Percentiles rank a stretch among this genome's conserved stretches.
phyloP scores from a whole-genome alignment of 2,797 vertebrate species.

The Melanotaenia pygmaea region DNA sequence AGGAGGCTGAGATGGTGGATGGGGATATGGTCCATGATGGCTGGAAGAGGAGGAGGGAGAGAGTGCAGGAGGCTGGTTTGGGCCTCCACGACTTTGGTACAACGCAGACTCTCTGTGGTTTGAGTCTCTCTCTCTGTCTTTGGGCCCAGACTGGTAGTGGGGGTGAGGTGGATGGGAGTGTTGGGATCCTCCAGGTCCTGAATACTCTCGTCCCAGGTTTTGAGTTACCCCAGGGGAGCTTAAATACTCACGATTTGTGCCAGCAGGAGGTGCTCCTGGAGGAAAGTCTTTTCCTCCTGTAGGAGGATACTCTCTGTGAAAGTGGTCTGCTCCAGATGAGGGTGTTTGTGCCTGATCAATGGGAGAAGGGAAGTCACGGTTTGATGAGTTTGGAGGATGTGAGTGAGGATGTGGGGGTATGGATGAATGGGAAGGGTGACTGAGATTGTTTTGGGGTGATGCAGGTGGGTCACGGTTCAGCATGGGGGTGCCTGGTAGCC shows the following conservation, averaged over 20 bases:
- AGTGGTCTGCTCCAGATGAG: constrained; percentile 79
- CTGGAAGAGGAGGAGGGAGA: constrained; percentile 82
- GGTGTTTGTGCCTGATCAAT: constrained; percentile 77
- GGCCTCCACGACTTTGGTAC: constrained; percentile 81
- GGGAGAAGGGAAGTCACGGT: constrained; percentile 81
- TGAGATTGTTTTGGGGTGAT: constrained; percentile 80
- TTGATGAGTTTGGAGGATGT: constrained; percentile 75
- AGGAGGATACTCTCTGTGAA: constrained; percentile 85
- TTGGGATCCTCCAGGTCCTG: constrained; percentile 73
- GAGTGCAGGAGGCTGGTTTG: constrained; percentile 80
- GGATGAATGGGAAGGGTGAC: constrained; percentile 76
- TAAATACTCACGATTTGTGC: constrained; percentile 84
- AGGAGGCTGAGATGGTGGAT: constrained; percentile 73
- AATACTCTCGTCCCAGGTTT: constrained; percentile 80
- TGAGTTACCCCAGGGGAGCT: constrained; percentile 83
- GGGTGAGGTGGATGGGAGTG: constrained; percentile 72
- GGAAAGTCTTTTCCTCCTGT: constrained; percentile 85
- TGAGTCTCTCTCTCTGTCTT: constrained; percentile 82
- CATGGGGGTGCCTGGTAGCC: constrained; percentile 74
- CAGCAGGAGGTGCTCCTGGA: constrained; percentile 77
- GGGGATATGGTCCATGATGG: constrained; percentile 78
- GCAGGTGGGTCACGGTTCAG: constrained; percentile 78
- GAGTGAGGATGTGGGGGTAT: constrained; percentile 71
- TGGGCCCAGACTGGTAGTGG: constrained; percentile 78
- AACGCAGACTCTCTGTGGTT: constrained; percentile 78